A percentile compares a stretch with the other conserved stretches of the same genome.
Evolutionary conservation across 2,113 vertebrate species (phyloP).

Genomic region (Entosphenus tridentatus): DNA sequence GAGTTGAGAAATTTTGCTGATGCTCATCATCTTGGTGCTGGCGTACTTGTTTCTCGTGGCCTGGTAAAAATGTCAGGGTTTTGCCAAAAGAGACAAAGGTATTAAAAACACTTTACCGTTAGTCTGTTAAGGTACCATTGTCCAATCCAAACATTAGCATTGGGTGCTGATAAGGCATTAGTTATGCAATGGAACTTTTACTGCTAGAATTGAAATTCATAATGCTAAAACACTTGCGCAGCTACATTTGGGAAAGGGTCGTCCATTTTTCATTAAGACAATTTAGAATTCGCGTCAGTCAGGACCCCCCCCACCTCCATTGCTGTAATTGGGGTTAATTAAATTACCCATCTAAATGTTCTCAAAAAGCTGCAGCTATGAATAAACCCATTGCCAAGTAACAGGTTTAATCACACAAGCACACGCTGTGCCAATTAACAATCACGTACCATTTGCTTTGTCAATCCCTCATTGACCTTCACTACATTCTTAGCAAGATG

Average conservation of each 20-base stretch:
- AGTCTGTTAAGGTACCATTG: background rate
- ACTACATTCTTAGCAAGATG: conserved; percentile 54
- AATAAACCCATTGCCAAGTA: too few relatives aligned
- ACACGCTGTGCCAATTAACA: background rate
- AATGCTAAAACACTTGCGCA: background rate
- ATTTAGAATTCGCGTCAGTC: too few relatives aligned
- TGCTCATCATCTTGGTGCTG: conserved; percentile 40
- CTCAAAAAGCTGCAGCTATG: background rate
- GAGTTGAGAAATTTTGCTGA: conserved; percentile 51
- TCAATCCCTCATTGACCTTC: conserved; percentile 27
- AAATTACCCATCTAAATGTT: background rate
- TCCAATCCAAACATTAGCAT: background rate
- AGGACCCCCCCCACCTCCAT: background rate
- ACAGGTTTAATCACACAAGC: background rate
- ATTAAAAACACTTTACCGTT: background rate
- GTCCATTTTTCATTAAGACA: too few relatives aligned
- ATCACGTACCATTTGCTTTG: conserved; percentile 35
- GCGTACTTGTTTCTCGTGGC: conserved; percentile 60
- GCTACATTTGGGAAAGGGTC: background rate
- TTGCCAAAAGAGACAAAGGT: background rate
- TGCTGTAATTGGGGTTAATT: background rate
- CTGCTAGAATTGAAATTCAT: background rate
- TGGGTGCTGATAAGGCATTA: background rate
- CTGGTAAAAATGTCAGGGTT: conserved; percentile 18
- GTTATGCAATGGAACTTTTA: background rate